These are phyloP conservation scores for Gari tellinella DNA, from an alignment of 2,888 invertebrate species.

Conservation along the genomic window DNA sequence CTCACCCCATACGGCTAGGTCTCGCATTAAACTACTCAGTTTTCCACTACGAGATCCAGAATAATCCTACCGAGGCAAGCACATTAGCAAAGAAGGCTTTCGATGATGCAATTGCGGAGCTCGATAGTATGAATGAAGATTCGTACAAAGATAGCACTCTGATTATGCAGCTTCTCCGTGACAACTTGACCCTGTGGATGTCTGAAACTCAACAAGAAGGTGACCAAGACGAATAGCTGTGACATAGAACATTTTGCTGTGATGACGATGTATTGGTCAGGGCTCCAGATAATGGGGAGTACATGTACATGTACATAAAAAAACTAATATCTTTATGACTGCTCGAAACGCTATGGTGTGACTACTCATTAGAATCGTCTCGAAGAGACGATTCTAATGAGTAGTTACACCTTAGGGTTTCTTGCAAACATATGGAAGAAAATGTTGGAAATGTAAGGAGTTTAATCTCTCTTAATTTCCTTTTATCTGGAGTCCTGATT, in stretches of 20 bases:
- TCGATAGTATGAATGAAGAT: conserved; percentile 99
- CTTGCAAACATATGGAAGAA: too few species aligned
- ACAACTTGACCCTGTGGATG: conserved; percentile 78
- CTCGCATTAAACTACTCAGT: conserved; percentile 99
- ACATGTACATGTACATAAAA: too few species aligned
- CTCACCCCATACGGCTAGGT: conserved; percentile 99
- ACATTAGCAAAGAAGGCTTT: conserved; percentile 99
- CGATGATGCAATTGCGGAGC: conserved; percentile 99
- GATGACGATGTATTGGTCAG: too few species aligned
- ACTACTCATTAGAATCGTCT: too few species aligned
- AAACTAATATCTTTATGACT: too few species aligned
- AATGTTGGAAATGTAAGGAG: too few species aligned
- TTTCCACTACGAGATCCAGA: conserved; percentile 99
- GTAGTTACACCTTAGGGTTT: too few species aligned
- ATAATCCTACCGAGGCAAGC: conserved; percentile 99
- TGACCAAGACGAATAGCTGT: conserved; percentile 14
- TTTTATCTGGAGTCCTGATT: too few species aligned
- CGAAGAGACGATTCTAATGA: too few species aligned
- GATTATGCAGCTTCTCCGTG: conserved; percentile 98
- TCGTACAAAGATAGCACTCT: conserved; percentile 99
- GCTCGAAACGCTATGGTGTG: too few species aligned
- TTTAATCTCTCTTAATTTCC: too few species aligned
- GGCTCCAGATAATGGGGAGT: too few species aligned
- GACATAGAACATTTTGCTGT: background rate
- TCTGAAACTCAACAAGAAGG: conserved; percentile 25